These are phyloP conservation scores for Gila orcuttii DNA, from an alignment of 2,113 vertebrate genomes.

Conservation along the genomic window DNA sequence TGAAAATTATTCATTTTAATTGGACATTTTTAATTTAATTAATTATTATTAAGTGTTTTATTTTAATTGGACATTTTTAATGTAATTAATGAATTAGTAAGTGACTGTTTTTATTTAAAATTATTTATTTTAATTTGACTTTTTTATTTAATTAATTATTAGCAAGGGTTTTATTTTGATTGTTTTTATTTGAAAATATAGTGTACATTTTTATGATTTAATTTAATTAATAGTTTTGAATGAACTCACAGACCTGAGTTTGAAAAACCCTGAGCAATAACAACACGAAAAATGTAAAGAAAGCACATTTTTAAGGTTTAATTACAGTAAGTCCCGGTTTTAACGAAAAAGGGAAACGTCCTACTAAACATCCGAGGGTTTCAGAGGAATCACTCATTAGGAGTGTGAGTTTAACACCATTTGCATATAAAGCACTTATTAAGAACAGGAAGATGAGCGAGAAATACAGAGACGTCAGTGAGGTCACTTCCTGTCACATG, in stretches of 20 bases:
- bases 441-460: background rate
- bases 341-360: background rate
- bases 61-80: background rate
- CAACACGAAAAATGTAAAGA: background rate
- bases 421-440: background rate
- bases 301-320: background rate
- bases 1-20: too few relatives aligned
- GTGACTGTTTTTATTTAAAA: background rate
- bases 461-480: background rate
- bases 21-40: too few relatives aligned
- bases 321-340: background rate
- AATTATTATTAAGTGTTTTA: background rate
- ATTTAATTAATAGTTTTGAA: too few relatives aligned
- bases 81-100: background rate
- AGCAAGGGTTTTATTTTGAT: background rate
- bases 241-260: background rate
- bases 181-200: too few relatives aligned
- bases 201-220: too few relatives aligned
- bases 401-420: background rate
- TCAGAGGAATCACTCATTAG: background rate
- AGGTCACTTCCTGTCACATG: slow-evolving; percentile 36
- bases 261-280: background rate
- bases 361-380: background rate
- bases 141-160: background rate
- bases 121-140: background rate